Evolutionary conservation across 2,888 invertebrate species (phyloP).

Genomic region (Blastobasis adustella): DNA sequence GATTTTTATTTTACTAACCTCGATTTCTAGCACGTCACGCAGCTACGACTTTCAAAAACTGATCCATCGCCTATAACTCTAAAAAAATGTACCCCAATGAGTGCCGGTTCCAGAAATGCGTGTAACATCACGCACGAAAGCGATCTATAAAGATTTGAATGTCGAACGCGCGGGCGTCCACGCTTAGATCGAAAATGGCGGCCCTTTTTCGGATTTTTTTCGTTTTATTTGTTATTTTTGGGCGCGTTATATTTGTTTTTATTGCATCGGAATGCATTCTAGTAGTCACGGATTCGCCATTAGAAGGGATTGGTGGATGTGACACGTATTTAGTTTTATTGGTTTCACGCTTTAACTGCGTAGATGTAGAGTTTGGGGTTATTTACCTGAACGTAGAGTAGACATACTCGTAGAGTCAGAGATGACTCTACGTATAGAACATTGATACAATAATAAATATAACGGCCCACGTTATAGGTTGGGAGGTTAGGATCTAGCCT

Average conservation of each 20-base stretch:
- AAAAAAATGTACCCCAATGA: conserved; percentile 21
- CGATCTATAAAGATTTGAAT: conserved; percentile 66
- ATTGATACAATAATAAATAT: too few relatives aligned
- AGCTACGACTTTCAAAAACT: too few relatives aligned
- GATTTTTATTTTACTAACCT: too few relatives aligned
- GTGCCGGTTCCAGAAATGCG: conserved; percentile 23
- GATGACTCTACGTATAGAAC: too few relatives aligned
- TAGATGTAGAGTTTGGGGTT: too few relatives aligned
- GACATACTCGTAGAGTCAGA: too few relatives aligned
- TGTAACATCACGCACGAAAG: conserved; percentile 59
- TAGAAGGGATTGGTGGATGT: conserved; percentile 36
- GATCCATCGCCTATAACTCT: conserved; percentile 6
- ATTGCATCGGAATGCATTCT: conserved; percentile 59
- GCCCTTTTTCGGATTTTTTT: conserved; percentile 44
- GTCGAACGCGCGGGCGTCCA: conserved; percentile 41
- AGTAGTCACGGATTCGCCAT: conserved; percentile 62
- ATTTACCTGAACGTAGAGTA: too few relatives aligned
- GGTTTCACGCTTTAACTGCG: too few relatives aligned
- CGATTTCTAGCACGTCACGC: too few relatives aligned
- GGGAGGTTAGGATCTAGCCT: too few relatives aligned
- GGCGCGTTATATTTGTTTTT: conserved; percentile 62
- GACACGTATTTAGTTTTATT: conserved; percentile 24
- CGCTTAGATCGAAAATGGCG: conserved; percentile 31
- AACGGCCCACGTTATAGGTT: too few relatives aligned
- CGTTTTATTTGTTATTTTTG: conserved; percentile 57